phyloP scores from a whole-genome alignment of 2,888 invertebrate genomes.

The Pyrgus malvae region DNA sequence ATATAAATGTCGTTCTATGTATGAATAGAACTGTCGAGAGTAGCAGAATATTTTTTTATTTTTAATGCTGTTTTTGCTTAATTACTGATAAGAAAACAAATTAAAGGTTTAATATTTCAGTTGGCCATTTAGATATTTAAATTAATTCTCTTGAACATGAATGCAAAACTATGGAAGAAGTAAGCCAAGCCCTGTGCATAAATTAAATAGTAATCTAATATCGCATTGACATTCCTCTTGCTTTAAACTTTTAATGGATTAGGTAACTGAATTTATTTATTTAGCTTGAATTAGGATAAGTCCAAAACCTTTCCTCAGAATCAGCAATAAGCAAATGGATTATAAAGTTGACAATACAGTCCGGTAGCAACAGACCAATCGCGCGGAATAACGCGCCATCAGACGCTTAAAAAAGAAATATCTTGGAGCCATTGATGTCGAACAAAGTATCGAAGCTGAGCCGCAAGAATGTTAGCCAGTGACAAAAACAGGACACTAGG shows the following conservation, averaged over 20 bases:
- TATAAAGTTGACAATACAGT: slow-evolving; percentile 2
- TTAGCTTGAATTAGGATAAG: too few relatives aligned
- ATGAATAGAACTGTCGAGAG: too few relatives aligned
- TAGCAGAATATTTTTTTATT: too few relatives aligned
- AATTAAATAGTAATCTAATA: neutral
- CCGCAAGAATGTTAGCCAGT: slow-evolving; percentile 36
- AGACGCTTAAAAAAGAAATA: slow-evolving; percentile 51
- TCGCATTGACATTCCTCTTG: neutral
- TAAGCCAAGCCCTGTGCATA: neutral
- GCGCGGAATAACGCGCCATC: slow-evolving; percentile 46
- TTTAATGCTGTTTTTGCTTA: too few relatives aligned
- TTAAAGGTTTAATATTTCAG: too few relatives aligned
- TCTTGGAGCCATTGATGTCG: slow-evolving; percentile 47
- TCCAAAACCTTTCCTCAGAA: too few relatives aligned
- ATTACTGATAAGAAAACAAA: too few relatives aligned
- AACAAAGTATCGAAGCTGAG: slow-evolving; percentile 39
- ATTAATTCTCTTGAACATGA: too few relatives aligned
- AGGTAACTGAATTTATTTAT: too few relatives aligned
- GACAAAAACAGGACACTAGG: slow-evolving; percentile 43
- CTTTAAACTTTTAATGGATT: neutral
- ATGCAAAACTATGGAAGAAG: too few relatives aligned
- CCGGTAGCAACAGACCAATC: slow-evolving; percentile 43
- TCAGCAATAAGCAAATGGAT: neutral
- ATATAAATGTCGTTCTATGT: too few relatives aligned
- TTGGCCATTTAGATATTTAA: too few relatives aligned